phyloP scores from a whole-genome alignment of 1,140 invertebrate genomes.

The Neodiprion virginianus region DNA sequence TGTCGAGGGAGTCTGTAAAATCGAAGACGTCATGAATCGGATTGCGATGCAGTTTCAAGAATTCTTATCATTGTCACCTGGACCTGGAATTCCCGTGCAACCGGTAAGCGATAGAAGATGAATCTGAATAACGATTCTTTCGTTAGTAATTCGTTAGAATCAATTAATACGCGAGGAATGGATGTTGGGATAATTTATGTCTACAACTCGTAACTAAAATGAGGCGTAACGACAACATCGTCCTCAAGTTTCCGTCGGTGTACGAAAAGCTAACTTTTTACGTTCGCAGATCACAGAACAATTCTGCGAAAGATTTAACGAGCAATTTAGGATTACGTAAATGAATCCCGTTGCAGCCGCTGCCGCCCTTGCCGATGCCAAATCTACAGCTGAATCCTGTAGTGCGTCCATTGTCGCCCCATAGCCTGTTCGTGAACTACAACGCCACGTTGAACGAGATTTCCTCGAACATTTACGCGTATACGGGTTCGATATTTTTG shows the following conservation, averaged over 20 bases:
- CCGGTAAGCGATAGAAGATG: too few relatives aligned
- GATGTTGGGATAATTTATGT: not conserved
- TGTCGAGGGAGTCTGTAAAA: too few relatives aligned
- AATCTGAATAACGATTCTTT: too few relatives aligned
- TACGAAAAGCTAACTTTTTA: not conserved
- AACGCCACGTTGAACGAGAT: not conserved
- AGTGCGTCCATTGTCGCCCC: not conserved
- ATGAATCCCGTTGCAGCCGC: not conserved
- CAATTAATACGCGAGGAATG: not conserved
- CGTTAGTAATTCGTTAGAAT: not conserved
- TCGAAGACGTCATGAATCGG: too few relatives aligned
- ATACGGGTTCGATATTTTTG: not conserved
- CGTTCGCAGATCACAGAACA: not conserved
- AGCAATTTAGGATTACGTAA: not conserved
- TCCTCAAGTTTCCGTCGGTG: not conserved
- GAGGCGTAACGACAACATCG: too few relatives aligned
- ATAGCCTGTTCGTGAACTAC: not conserved
- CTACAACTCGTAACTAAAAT: not conserved
- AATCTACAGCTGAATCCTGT: not conserved
- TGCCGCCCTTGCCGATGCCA: not conserved
- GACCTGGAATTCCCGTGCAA: too few relatives aligned
- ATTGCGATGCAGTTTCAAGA: too few relatives aligned
- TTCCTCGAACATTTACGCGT: not conserved
- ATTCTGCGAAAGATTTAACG: not conserved
- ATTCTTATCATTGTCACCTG: too few relatives aligned